Evolutionary conservation across 2,797 vertebrate genomes (phyloP).

Genomic region (Craterocephalus amniculus): DNA sequence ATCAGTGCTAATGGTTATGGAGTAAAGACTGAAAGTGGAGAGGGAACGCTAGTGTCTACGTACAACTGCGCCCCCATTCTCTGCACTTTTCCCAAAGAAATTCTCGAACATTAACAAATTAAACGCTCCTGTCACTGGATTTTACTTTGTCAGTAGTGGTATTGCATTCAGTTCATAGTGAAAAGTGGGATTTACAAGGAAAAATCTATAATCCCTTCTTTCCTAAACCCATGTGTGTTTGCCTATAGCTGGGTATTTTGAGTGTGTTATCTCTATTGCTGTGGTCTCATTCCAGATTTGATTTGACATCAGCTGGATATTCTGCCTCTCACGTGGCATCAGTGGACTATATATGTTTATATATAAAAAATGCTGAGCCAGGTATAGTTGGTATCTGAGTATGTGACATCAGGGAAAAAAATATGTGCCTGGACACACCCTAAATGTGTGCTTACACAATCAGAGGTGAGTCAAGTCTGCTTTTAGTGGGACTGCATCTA

Average conservation of each 20-base stretch:
- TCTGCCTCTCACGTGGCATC: constrained; percentile 20
- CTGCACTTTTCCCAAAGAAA: constrained; percentile 24
- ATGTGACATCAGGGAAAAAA: not conserved
- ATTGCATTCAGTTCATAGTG: not conserved
- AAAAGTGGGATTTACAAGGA: constrained; percentile 18
- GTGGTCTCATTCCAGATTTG: constrained; percentile 55
- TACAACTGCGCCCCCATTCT: not conserved
- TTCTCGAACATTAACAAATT: constrained; percentile 15
- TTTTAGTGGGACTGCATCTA: not conserved
- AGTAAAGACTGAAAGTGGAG: constrained; percentile 18
- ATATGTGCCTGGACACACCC: not conserved
- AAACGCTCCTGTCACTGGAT: constrained; percentile 16
- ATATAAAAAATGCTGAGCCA: no score
- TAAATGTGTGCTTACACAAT: not conserved
- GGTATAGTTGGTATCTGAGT: not conserved
- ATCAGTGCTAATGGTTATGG: constrained; percentile 45
- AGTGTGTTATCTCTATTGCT: constrained; percentile 36
- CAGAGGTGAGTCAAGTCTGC: no score
- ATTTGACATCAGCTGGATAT: constrained; percentile 30
- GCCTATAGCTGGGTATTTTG: constrained; percentile 28
- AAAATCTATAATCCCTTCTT: constrained; percentile 13
- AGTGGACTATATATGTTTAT: constrained; percentile 10
- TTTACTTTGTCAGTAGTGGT: constrained; percentile 11
- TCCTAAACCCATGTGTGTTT: constrained; percentile 21
- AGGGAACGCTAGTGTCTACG: not conserved